Evolutionary conservation across 2,888 invertebrate genomes (phyloP), one percentile per base, ranked within the genome.

Genomic region (Erannis defoliaria): DNA sequence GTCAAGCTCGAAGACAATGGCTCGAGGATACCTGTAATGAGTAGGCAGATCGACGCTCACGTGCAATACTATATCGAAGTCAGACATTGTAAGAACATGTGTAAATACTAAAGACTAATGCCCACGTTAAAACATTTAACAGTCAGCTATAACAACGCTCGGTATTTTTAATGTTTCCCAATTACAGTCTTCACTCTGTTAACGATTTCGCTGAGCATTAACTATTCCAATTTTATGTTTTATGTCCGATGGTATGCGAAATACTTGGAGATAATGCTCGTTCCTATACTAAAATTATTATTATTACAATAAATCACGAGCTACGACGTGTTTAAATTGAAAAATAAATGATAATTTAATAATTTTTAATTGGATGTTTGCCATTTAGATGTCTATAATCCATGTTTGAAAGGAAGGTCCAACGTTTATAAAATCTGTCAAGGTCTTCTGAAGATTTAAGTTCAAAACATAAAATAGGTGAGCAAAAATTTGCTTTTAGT

Each of bases 181-280:
- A 93, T 93, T 92, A 92, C 86, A 92, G 91, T 82, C 82, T 88
- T 82, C 85, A 83, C 78, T 80, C 84, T 76, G 80, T 92, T 93
- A 91, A 93, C 92, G 92, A 92, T 92, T 90, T 81, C 82, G 81
- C 83, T 84, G 87, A 84, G 86, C 85, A 85, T 89, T 90, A 88
- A 90, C 92, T 90, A 90, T 91, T 86, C 85, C 89, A 86, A 89
- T 90, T 92, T 92, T 91, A 92, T 90, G 92, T 88, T 85, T 76
- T 81, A 77, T 74, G 78, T 68, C 78, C 72, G 74, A 75, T 79
- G 76, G 82, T 86, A 88, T 75, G 86, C 77, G 82, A 88, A 86
- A 86, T 88, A 80, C 82, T 78, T 76, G 71, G 73, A 73, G 77
- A 53, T 64, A 61, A 59, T 64, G 61, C 53, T 54, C 53, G 55